Percentiles rank a stretch among this genome's conserved stretches.
phyloP scores from a whole-genome alignment of 2,797 vertebrate species.

The Sphenopsis melanotis region DNA sequence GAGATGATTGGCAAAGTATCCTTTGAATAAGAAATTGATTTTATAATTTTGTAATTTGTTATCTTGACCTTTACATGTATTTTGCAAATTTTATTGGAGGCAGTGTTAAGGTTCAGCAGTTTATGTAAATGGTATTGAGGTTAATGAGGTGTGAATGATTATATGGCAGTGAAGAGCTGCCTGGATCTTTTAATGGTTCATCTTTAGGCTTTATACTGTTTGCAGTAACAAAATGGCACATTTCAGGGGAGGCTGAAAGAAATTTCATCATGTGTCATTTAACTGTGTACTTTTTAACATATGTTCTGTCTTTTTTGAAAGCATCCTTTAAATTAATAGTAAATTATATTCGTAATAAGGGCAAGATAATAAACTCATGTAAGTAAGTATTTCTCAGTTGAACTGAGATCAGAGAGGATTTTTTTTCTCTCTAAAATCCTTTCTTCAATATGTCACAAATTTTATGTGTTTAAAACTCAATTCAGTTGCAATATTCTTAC shows the following conservation, averaged over 20 bases:
- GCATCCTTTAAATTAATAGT: not conserved
- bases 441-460: not conserved
- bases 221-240: not conserved
- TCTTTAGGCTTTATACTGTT: not conserved
- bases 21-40: slow-evolving; percentile 24
- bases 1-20: slow-evolving; percentile 18
- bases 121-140: slow-evolving; percentile 11
- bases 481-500: not conserved
- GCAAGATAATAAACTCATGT: not conserved
- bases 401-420: not conserved
- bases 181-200: not conserved
- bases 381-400: not conserved
- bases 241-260: not conserved
- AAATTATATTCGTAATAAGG: not conserved
- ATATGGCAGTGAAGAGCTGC: not conserved
- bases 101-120: not conserved
- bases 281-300: not conserved
- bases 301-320: not conserved
- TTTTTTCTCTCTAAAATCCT: not conserved
- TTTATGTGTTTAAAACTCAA: not conserved
- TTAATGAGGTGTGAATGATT: slow-evolving; percentile 32
- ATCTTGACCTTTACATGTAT: slow-evolving; percentile 25
- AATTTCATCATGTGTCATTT: not conserved
- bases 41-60: slow-evolving; percentile 33
- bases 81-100: slow-evolving; percentile 7